Percentiles rank a stretch among this genome's conserved stretches.
phyloP scores from a whole-genome alignment of 2,113 vertebrate species.

The Onychostruthus taczanowskii region DNA sequence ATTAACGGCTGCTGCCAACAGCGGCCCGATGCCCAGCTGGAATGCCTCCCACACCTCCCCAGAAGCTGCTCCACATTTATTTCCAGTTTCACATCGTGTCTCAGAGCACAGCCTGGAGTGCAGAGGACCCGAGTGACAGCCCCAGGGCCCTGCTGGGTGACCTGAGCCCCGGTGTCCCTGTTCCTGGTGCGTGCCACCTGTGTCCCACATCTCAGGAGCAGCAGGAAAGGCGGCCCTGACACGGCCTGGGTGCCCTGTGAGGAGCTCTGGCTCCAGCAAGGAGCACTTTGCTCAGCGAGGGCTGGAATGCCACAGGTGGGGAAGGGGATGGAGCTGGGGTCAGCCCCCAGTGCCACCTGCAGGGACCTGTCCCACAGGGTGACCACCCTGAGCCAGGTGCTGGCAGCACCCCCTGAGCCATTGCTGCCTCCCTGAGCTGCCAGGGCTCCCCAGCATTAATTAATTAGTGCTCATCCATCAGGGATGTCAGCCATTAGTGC shows the following conservation, averaged over 20 bases:
- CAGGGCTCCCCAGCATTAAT: not conserved
- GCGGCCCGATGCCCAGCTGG: not conserved
- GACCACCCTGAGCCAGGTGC: too few relatives aligned
- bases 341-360: rapidly evolving
- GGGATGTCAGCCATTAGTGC: not conserved
- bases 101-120: rapidly evolving
- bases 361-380: not conserved
- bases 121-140: rapidly evolving
- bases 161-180: not conserved
- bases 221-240: not conserved
- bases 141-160: not conserved
- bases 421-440: not conserved
- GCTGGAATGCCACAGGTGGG: rapidly evolving
- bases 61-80: not conserved
- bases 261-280: not conserved
- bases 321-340: not conserved
- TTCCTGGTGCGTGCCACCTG: not conserved
- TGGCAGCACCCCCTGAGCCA: not conserved
- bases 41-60: rapidly evolving
- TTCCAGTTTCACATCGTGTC: not conserved
- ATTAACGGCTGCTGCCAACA: not conserved
- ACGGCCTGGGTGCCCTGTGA: too few relatives aligned
- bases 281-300: rapidly evolving
- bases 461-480: not conserved
- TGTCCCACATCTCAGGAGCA: not conserved